Evolutionary conservation across 2,113 vertebrate species (phyloP).

Genomic region (Oncorhynchus tshawytscha): DNA sequence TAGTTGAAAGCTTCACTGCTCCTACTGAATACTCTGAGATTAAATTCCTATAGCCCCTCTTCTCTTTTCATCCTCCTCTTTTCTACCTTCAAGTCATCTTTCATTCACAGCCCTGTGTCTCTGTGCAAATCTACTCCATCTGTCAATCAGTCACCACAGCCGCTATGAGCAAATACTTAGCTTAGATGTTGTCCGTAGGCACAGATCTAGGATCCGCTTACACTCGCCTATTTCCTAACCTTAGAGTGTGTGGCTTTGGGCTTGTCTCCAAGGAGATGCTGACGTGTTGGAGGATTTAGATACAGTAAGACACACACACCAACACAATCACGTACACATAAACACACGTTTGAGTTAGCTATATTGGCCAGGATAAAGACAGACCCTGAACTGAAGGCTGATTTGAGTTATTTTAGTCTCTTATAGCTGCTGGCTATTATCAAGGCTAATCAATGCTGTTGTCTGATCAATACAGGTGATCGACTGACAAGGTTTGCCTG

Average conservation of each 20-base stretch:
- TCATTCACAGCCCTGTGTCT: constrained; percentile 35
- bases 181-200: neutral
- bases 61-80: constrained; percentile 17
- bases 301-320: constrained; percentile 1
- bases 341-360: constrained; percentile 26
- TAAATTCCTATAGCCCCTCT: constrained; percentile 50
- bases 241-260: constrained; percentile 1
- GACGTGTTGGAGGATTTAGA: constrained; percentile 15
- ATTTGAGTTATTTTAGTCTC: constrained; percentile 49
- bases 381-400: constrained; percentile 40
- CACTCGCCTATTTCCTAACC: neutral
- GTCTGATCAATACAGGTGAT: constrained; percentile 55
- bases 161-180: neutral
- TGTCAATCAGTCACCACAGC: constrained; percentile 26
- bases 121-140: constrained; percentile 6
- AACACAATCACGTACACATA: constrained; percentile 30
- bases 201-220: neutral
- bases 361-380: constrained; percentile 17
- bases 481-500: constrained; percentile 43
- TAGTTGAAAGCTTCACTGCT: constrained; percentile 58
- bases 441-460: constrained; percentile 52
- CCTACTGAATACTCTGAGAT: constrained; percentile 64
- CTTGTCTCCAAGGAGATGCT: constrained; percentile 36
- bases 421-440: constrained; percentile 48
- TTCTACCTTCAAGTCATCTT: constrained; percentile 30